phyloP scores from a whole-genome alignment of 2,888 invertebrate species.

The Drosophila fulvimacula region DNA sequence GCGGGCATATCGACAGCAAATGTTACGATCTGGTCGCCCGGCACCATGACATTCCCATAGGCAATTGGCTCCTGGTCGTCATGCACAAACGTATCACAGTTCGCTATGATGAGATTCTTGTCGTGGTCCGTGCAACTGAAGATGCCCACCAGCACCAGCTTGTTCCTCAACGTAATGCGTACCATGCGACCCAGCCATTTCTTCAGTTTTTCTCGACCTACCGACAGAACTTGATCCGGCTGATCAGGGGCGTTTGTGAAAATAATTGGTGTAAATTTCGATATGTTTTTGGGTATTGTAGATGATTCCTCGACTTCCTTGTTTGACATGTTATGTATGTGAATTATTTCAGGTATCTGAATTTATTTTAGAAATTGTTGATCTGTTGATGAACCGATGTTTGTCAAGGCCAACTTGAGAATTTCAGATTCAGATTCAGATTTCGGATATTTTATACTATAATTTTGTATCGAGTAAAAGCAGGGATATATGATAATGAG shows the following conservation, averaged over 20 bases:
- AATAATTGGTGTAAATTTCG: constrained; percentile 25
- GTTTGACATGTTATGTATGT: constrained; percentile 16
- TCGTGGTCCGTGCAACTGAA: constrained; percentile 63
- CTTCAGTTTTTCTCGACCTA: constrained; percentile 26
- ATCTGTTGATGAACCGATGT: no score
- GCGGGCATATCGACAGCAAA: constrained; percentile 33
- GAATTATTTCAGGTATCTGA: neutral
- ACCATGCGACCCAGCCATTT: constrained; percentile 50
- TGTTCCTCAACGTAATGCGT: constrained; percentile 43
- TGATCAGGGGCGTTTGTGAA: constrained; percentile 24
- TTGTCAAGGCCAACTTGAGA: neutral
- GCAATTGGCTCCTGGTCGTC: constrained; percentile 17
- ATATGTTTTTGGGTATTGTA: neutral
- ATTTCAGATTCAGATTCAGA: neutral
- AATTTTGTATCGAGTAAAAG: neutral
- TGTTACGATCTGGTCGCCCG: constrained; percentile 39
- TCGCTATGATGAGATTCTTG: constrained; percentile 45
- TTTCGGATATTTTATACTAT: neutral
- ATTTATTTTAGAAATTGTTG: neutral
- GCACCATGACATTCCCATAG: constrained; percentile 39
- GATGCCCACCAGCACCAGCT: constrained; percentile 36
- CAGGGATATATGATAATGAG: neutral
- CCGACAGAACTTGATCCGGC: neutral
- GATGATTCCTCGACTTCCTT: neutral
- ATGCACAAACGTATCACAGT: constrained; percentile 30